Evolutionary conservation across 2,797 vertebrate genomes (phyloP).

Genomic region (Xiphorhynchus erythropygius): DNA sequence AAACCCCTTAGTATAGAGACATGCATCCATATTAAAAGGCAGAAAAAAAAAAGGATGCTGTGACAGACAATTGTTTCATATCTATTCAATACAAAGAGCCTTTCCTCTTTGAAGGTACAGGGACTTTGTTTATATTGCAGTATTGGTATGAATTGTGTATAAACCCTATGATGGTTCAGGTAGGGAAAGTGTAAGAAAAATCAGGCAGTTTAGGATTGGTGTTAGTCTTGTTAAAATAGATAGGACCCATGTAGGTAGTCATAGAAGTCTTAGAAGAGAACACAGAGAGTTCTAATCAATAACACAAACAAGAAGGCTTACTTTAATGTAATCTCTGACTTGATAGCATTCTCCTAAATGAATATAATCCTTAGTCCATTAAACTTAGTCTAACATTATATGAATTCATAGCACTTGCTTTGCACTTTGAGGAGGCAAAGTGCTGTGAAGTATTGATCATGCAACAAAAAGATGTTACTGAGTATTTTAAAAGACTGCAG

Average conservation of each 20-base stretch:
- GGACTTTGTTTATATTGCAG: not conserved
- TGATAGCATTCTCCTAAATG: not conserved
- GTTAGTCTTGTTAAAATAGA: not conserved
- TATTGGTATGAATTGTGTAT: not conserved
- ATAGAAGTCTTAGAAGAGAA: not conserved
- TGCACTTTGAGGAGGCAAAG: not conserved
- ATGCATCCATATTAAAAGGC: not conserved
- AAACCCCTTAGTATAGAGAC: not conserved
- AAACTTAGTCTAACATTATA: not conserved
- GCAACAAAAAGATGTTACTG: not conserved
- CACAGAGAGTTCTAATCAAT: not conserved
- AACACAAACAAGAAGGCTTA: not conserved
- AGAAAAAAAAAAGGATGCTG: not conserved
- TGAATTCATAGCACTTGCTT: not conserved
- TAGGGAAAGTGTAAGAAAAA: not conserved
- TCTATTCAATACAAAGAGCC: not conserved
- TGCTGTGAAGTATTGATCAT: conserved; percentile 3
- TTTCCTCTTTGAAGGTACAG: not conserved
- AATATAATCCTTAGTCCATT: not conserved
- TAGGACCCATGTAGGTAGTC: not conserved
- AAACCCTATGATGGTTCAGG: not conserved
- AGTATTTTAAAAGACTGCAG: not conserved
- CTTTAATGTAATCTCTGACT: conserved; percentile 7
- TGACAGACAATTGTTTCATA: not conserved
- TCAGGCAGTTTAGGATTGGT: not conserved